Conservation (phyloP, 2,888 invertebrate species). For the Xylota segnis region DNA sequence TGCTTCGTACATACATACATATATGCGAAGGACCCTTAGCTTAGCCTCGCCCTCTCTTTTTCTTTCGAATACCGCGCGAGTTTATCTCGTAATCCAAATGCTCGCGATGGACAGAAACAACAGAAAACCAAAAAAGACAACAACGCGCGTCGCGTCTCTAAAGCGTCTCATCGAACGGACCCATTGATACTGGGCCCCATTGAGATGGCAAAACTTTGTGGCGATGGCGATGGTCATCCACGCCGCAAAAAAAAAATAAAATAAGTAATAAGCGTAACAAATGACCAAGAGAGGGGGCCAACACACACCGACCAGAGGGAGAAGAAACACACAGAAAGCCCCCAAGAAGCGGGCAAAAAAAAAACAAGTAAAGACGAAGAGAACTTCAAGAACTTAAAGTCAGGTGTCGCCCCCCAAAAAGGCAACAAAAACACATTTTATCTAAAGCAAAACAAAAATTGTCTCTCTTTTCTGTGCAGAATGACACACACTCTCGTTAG, state of each 20-base stretch:
- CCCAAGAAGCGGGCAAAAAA: conserved; percentile 17
- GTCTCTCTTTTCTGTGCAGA: conserved; percentile 65
- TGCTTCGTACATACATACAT: background rate
- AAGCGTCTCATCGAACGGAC: conserved; percentile 74
- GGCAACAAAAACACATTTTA: conserved; percentile 32
- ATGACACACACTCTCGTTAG: conserved; percentile 62
- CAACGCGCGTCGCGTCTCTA: conserved; percentile 67
- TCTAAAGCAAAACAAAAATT: conserved; percentile 54
- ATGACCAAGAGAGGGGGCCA: conserved; percentile 62
- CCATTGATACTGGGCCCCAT: conserved; percentile 75
- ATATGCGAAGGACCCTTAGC: conserved; percentile 14
- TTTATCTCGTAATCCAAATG: conserved; percentile 37
- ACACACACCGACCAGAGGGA: conserved; percentile 48
- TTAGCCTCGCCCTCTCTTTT: conserved; percentile 61
- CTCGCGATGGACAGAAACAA: conserved; percentile 14
- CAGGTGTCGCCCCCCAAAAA: conserved; percentile 74
- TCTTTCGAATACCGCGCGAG: conserved; percentile 20
- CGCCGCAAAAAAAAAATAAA: conserved; percentile 50
- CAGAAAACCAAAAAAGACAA: conserved; percentile 30
- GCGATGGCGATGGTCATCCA: conserved; percentile 74
- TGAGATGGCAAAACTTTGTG: conserved; percentile 74
- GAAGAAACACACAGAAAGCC: conserved; percentile 27
- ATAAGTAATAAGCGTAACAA: conserved; percentile 36
- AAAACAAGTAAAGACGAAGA: too few relatives aligned
- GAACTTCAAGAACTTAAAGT: conserved; percentile 73